phyloP scores from a whole-genome alignment of 1,140 invertebrate genomes.

The Neodiprion pinetum region DNA sequence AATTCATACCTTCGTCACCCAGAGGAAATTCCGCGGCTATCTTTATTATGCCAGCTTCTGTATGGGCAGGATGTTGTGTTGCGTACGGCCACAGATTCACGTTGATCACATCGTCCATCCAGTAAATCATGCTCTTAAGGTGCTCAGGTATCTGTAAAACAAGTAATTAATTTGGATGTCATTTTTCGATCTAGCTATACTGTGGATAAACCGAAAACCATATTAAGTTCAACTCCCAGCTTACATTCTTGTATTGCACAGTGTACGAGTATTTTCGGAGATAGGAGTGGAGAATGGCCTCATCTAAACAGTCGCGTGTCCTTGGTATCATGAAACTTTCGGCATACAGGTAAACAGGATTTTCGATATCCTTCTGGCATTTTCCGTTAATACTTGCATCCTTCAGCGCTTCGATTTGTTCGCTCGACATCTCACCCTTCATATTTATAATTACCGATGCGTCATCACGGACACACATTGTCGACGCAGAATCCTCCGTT shows the following conservation, averaged over 20 bases:
- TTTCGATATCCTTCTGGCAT: slow-evolving; percentile 36
- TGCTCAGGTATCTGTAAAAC: slow-evolving; percentile 28
- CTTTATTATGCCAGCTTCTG: slow-evolving; percentile 31
- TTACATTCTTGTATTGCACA: slow-evolving; percentile 38
- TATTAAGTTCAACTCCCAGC: slow-evolving; percentile 9
- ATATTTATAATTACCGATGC: slow-evolving; percentile 31
- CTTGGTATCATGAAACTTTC: slow-evolving; percentile 30
- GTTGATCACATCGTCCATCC: slow-evolving; percentile 29
- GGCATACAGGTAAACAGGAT: slow-evolving; percentile 29
- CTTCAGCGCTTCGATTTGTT: slow-evolving; percentile 37
- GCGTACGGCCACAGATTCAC: slow-evolving; percentile 24
- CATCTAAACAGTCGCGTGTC: slow-evolving; percentile 39
- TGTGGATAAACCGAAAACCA: not conserved
- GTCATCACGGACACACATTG: slow-evolving; percentile 35
- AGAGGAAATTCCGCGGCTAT: slow-evolving; percentile 33
- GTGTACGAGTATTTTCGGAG: slow-evolving; percentile 40
- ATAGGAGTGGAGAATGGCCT: slow-evolving; percentile 36
- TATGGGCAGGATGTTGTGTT: slow-evolving; percentile 28
- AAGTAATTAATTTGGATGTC: not conserved
- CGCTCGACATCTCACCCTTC: slow-evolving; percentile 39
- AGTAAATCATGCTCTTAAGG: slow-evolving; percentile 3
- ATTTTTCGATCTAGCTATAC: not conserved
- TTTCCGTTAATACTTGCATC: slow-evolving; percentile 22
- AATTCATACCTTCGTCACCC: slow-evolving; percentile 30
- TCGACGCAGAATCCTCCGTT: slow-evolving; percentile 37